Evolutionary conservation across 1,140 invertebrate species (phyloP), one percentile per base, ranked within the genome.

Genomic region (Drosophila virilis): DNA sequence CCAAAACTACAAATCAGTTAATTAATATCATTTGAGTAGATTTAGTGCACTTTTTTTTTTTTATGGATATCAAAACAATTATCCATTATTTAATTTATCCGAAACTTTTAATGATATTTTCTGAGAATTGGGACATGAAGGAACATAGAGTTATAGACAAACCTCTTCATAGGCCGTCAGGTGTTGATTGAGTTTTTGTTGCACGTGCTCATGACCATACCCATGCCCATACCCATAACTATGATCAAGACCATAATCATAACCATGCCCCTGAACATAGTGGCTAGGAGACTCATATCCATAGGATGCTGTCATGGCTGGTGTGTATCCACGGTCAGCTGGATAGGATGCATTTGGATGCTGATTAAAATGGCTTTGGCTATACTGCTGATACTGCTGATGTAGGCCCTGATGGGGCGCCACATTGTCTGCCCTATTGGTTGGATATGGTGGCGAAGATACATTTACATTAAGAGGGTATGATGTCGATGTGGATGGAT

Each of bases 131-230:
- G n/a, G 6, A 45, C 15, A 12, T 9, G 22, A 5, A 64, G n/a
- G 42, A n/a, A 28, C 7, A 22, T 15, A 33, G n/a, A 60, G 13
- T 28, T 35, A 60, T 46, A 37, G n/a, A 52, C n/a, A 70, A 89
- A 89, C 84, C 84, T 89, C 84, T 90, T 73, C 85, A 37, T 67
- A 60, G 68, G 66, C 80, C 74, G 75, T 52, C 46, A 43, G 57
- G 43, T 57, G 42, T 68, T 69, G 71, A 71, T 59, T 72, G 73
- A 61, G 67, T 67, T 73, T 66, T 62, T 64, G 84, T 72, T 89
- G 84, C 55, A 54, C 68, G 45, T 86, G 78, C 78, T 58, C 62
- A 40, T 86, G 78, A 68, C 70, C 78, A 35, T 84, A 62, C 48
- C 74, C 79, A 12, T 78, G 28, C 13, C 77, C 76, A 1, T 60